These are phyloP conservation scores for Atlantisia rogersi DNA, from an alignment of 2,113 vertebrate species.

Conservation along the genomic window DNA sequence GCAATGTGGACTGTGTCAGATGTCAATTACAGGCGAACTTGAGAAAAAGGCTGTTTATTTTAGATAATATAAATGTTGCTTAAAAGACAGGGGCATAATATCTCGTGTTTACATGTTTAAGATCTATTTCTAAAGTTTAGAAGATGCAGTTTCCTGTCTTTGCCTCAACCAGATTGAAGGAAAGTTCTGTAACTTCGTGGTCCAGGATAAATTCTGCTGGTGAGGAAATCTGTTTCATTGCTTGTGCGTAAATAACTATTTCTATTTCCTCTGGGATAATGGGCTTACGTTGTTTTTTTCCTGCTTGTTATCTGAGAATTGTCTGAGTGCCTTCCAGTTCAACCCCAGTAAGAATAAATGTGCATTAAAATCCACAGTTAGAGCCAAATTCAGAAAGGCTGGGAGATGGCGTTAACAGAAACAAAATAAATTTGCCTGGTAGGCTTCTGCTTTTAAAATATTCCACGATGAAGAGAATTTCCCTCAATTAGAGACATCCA, in stretches of 20 bases:
- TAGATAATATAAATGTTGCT: conserved; percentile 76
- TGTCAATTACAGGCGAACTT: conserved; percentile 70
- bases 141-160: conserved; percentile 70
- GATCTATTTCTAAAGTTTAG: conserved; percentile 70
- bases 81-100: conserved; percentile 63
- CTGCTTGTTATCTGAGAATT: neutral
- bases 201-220: neutral
- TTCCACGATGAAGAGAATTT: neutral
- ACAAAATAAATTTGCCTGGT: neutral
- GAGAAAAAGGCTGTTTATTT: conserved; percentile 70
- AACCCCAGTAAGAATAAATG: neutral
- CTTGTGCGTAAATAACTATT: conserved; percentile 27
- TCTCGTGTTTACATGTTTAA: conserved; percentile 65
- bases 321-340: neutral
- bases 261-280: neutral
- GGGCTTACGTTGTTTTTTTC: neutral
- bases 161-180: conserved; percentile 40
- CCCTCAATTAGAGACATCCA: neutral
- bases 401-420: neutral
- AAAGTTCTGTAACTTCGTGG: conserved; percentile 22
- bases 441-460: neutral
- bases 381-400: neutral
- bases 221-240: neutral
- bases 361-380: neutral
- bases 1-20: conserved; percentile 66